Percentiles rank a stretch among this genome's conserved stretches.
Evolutionary conservation across 2,888 invertebrate genomes (phyloP).

Genomic region (Chelonus formosanus): DNA sequence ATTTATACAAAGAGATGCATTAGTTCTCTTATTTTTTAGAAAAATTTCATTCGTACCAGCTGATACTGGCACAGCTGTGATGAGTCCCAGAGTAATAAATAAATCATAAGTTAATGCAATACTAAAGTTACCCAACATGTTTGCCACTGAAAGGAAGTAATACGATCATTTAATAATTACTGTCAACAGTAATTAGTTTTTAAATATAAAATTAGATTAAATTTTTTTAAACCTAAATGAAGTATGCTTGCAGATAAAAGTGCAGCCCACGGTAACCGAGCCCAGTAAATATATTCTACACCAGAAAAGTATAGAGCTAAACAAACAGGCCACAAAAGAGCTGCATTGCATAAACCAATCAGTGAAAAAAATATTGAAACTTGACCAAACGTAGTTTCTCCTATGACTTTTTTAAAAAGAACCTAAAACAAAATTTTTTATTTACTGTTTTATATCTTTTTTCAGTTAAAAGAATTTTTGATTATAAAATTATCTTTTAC

Average conservation of each 20-base stretch:
- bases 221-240: conserved; percentile 72
- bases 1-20: conserved; percentile 1
- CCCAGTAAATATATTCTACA: conserved; percentile 83
- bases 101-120: conserved; percentile 92
- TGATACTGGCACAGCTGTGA: conserved; percentile 93
- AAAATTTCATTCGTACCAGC: conserved; percentile 74
- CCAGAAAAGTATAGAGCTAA: conserved; percentile 86
- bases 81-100: conserved; percentile 92
- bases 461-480: conserved; percentile 35
- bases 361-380: conserved; percentile 93
- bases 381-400: conserved; percentile 91
- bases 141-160: conserved; percentile 77
- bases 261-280: conserved; percentile 87
- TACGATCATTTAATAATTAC: conserved; percentile 5
- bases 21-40: not conserved
- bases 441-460: conserved; percentile 20
- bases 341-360: conserved; percentile 87
- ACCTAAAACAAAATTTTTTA: conserved; percentile 71
- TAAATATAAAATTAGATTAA: not conserved
- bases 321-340: conserved; percentile 91
- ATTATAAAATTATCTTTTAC: conserved; percentile 76
- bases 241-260: conserved; percentile 82
- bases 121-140: conserved; percentile 93
- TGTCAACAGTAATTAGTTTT: not conserved
- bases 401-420: conserved; percentile 92